Evolutionary conservation across 2,113 vertebrate genomes (phyloP).

Genomic region (Chaetodon auriga): DNA sequence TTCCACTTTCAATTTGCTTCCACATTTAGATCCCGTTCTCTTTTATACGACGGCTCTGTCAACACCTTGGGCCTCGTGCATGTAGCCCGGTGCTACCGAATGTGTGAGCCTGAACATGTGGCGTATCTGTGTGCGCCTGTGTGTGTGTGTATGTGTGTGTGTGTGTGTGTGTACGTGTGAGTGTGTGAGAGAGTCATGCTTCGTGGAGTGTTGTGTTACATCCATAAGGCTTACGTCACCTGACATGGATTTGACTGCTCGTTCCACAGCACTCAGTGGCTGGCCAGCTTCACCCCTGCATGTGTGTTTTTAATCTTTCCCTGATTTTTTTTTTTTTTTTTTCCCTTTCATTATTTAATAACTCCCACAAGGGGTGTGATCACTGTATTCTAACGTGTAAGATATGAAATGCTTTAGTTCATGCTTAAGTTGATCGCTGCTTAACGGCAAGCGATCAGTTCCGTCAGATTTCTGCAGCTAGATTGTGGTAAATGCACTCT

Average conservation of each 20-base stretch:
- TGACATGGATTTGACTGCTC: slow-evolving; percentile 74
- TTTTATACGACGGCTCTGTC: neutral
- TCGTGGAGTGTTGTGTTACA: slow-evolving; percentile 60
- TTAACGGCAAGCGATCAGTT: neutral
- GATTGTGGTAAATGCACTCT: neutral
- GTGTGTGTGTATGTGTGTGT: neutral
- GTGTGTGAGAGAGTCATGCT: slow-evolving; percentile 21
- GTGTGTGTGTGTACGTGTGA: neutral
- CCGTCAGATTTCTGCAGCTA: neutral
- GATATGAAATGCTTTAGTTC: neutral
- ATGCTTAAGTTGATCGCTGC: neutral
- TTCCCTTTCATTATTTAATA: slow-evolving; percentile 31
- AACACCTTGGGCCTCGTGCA: neutral
- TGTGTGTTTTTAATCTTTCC: slow-evolving; percentile 58
- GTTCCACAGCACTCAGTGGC: slow-evolving; percentile 33
- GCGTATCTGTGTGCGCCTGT: neutral
- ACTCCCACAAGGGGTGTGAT: slow-evolving; percentile 3
- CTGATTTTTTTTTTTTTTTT: neutral
- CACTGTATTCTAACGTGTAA: neutral
- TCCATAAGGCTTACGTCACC: slow-evolving; percentile 73
- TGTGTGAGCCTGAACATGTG: too few relatives aligned
- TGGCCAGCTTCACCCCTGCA: slow-evolving; percentile 45
- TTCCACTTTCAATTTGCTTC: slow-evolving; percentile 16
- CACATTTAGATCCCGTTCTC: neutral
- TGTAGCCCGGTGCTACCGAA: neutral